Percentiles rank a stretch among this genome's conserved stretches.
Evolutionary conservation across 1,140 invertebrate species (phyloP).

Genomic region (Vanessa atalanta): DNA sequence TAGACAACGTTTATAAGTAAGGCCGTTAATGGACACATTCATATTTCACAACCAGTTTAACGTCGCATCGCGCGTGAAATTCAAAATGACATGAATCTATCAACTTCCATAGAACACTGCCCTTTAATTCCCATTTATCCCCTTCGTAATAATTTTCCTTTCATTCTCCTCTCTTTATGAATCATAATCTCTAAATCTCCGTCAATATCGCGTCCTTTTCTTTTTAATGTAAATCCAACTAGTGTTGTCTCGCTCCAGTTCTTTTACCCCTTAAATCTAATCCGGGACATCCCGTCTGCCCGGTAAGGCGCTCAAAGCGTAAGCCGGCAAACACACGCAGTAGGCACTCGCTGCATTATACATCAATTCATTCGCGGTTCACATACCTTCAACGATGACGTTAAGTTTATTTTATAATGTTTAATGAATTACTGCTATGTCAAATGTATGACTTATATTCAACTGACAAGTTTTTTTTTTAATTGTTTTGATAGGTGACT

Average conservation of each 20-base stretch:
- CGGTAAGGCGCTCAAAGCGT: constrained; percentile 60
- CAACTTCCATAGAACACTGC: constrained; percentile 46
- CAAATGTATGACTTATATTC: background rate
- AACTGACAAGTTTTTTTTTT: too few relatives aligned
- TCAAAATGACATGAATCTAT: constrained; percentile 41
- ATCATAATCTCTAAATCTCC: constrained; percentile 82
- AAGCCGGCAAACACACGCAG: constrained; percentile 60
- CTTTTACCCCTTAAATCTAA: constrained; percentile 80
- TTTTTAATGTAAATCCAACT: constrained; percentile 46
- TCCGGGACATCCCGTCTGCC: constrained; percentile 73
- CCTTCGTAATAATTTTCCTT: constrained; percentile 80
- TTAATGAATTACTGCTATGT: background rate
- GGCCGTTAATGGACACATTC: background rate
- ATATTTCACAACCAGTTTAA: constrained; percentile 2
- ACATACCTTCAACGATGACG: constrained; percentile 11
- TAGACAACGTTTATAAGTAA: too few relatives aligned
- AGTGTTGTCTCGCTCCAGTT: constrained; percentile 62
- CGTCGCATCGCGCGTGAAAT: background rate
- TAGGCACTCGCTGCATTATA: constrained; percentile 41
- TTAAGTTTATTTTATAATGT: constrained; percentile 6
- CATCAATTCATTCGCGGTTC: constrained; percentile 29
- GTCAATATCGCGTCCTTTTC: constrained; percentile 60
- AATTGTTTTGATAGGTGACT: too few relatives aligned
- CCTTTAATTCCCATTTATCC: constrained; percentile 67
- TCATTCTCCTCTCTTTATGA: constrained; percentile 81